phyloP scores from a whole-genome alignment of 2,888 invertebrate species.

The Aromia moschata region DNA sequence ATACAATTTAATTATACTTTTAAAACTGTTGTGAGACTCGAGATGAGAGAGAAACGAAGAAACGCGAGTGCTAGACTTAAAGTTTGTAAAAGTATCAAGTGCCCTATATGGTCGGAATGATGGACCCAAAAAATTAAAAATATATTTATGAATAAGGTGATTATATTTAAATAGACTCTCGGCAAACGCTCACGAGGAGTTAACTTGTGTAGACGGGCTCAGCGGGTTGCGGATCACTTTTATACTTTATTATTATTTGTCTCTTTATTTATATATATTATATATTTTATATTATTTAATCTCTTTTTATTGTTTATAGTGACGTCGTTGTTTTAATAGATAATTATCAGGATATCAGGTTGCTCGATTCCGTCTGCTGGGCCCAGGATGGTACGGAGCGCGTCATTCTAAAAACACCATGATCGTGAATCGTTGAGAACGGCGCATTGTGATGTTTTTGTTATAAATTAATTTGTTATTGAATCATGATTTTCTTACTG shows the following conservation, averaged over 20 bases:
- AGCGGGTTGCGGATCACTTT: constrained; percentile 50
- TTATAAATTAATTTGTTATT: constrained; percentile 56
- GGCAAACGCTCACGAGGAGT: constrained; percentile 14
- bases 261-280: constrained; percentile 53
- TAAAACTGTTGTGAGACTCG: constrained; percentile 49
- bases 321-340: constrained; percentile 53
- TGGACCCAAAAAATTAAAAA: constrained; percentile 49
- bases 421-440: constrained; percentile 22
- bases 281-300: constrained; percentile 59
- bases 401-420: constrained; percentile 23
- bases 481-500: constrained; percentile 56
- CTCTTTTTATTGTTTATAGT: constrained; percentile 57
- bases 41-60: constrained; percentile 47
- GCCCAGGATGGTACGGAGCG: constrained; percentile 40
- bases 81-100: constrained; percentile 44
- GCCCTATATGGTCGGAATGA: constrained; percentile 43
- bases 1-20: constrained; percentile 55
- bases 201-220: constrained; percentile 36
- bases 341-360: constrained; percentile 40
- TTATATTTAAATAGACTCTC: constrained; percentile 20
- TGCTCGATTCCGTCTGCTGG: constrained; percentile 51
- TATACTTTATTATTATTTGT: constrained; percentile 50
- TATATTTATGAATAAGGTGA: constrained; percentile 30
- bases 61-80: constrained; percentile 32
- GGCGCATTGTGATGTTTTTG: constrained; percentile 50